Conservation (phyloP, 2,113 vertebrate species). For the Cnemophilus loriae region DNA sequence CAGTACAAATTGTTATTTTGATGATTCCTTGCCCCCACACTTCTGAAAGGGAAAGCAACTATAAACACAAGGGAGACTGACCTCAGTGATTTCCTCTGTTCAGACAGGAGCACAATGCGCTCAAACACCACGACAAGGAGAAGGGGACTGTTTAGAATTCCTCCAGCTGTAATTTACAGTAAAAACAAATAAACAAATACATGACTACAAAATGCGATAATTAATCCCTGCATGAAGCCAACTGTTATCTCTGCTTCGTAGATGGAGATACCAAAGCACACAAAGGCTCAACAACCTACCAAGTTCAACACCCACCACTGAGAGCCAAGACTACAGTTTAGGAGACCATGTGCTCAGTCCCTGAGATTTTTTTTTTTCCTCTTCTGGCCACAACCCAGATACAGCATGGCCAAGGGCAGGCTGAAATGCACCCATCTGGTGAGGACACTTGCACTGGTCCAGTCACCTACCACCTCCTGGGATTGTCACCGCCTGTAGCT, state of each 20-base stretch:
- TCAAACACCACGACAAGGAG: constrained; percentile 13
- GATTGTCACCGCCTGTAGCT: not conserved
- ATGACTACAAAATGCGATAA: not conserved
- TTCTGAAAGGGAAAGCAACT: constrained; percentile 58
- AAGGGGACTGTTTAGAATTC: constrained; percentile 48
- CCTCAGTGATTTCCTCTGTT: constrained; percentile 54
- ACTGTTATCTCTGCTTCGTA: constrained; percentile 8
- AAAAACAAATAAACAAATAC: constrained; percentile 61
- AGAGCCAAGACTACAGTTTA: not conserved
- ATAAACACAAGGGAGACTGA: constrained; percentile 50
- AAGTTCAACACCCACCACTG: constrained; percentile 4
- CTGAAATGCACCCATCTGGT: not conserved
- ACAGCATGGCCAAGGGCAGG: not conserved
- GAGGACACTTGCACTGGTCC: not conserved
- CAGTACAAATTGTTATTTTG: constrained; percentile 39
- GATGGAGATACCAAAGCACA: constrained; percentile 17
- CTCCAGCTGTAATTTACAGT: constrained; percentile 46
- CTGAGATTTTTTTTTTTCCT: not conserved
- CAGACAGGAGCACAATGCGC: constrained; percentile 15
- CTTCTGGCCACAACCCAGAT: not conserved
- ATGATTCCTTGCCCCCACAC: not conserved
- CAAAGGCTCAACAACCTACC: not conserved
- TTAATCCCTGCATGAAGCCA: constrained; percentile 21
- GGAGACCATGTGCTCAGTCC: not conserved
- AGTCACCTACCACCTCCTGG: not conserved